Evolutionary conservation across 1,140 invertebrate genomes (phyloP), one percentile per base, ranked within the genome.

Genomic region (Aphelenchoides avenae): DNA sequence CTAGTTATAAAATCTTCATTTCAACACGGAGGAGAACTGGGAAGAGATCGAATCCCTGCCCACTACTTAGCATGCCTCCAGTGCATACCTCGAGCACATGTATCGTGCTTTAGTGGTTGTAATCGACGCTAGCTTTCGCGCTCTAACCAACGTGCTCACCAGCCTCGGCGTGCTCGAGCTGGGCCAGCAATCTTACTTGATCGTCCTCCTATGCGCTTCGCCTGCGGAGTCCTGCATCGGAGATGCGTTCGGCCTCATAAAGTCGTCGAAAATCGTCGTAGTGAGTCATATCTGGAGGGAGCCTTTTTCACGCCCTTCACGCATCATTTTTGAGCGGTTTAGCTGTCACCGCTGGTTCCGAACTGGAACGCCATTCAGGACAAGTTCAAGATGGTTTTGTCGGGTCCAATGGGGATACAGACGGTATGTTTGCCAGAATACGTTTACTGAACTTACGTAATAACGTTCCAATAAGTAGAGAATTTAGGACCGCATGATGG

Each of bases 81-180:
- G n/a, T n/a, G n/a, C n/a, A n/a, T n/a, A n/a, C n/a, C n/a, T n/a
- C n/a, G n/a, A n/a, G n/a, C n/a, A n/a, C n/a, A n/a, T n/a, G n/a
- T n/a, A n/a, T n/a, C n/a, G n/a, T n/a, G n/a, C n/a, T 62, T 30
- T 11, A 65, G 63, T 69, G 22, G 27, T 65, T 31, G 56, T 39
- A 5, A 57, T 65, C 26, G 63, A 65, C 39, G 46, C 62, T 7
- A 27, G 37, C n/a, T 65, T 59, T 31, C 15, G 27, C 46, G 24
- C 34, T 13, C 42, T 66, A 20, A 26, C 22, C 11, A 24, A 51
- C 9, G 36, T 67, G n/a, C 26, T 65, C 18, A 55, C 24, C 15
- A 31, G 26, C 26, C 22, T 65, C 20, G 33, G 24, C 26, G 29
- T 65, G 15, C 33, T 9, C 1, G 46, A 70, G 5, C 9, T 65